A percentile compares a stretch with the other conserved stretches of the same genome.
These are phyloP conservation scores for Yoshiicerus persimilis DNA, from an alignment of 1,140 invertebrate genomes.

Conservation along the genomic window DNA sequence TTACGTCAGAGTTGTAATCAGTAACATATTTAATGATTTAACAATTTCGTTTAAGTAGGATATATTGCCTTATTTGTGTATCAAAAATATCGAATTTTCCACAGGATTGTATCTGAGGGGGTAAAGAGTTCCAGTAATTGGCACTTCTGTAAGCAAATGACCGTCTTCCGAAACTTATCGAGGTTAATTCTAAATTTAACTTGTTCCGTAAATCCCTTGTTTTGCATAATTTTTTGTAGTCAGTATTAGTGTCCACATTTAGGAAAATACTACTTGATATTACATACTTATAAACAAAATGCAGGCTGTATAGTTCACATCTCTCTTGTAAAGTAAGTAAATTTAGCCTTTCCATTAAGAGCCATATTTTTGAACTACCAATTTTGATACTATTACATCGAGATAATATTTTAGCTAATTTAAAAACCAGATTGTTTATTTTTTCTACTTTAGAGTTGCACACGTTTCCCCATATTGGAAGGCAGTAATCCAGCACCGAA, in stretches of 20 bases:
- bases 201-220: background rate
- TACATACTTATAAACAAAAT: background rate
- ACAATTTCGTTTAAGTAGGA: too few species aligned
- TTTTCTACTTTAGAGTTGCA: background rate
- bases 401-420: background rate
- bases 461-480: background rate
- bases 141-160: too few species aligned
- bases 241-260: background rate
- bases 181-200: too few species aligned
- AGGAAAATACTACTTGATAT: background rate
- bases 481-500: background rate
- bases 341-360: background rate
- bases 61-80: too few species aligned
- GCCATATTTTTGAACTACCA: background rate
- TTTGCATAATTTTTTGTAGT: background rate
- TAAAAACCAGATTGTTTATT: background rate
- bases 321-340: background rate
- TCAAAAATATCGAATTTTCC: too few species aligned
- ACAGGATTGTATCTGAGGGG: too few species aligned
- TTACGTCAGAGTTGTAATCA: too few species aligned
- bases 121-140: too few species aligned
- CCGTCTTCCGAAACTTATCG: too few species aligned
- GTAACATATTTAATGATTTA: too few species aligned
- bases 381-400: background rate
- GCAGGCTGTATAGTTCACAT: background rate